These are phyloP conservation scores for Xyliphius kryptos DNA, from an alignment of 2,113 vertebrate species.

Conservation along the genomic window DNA sequence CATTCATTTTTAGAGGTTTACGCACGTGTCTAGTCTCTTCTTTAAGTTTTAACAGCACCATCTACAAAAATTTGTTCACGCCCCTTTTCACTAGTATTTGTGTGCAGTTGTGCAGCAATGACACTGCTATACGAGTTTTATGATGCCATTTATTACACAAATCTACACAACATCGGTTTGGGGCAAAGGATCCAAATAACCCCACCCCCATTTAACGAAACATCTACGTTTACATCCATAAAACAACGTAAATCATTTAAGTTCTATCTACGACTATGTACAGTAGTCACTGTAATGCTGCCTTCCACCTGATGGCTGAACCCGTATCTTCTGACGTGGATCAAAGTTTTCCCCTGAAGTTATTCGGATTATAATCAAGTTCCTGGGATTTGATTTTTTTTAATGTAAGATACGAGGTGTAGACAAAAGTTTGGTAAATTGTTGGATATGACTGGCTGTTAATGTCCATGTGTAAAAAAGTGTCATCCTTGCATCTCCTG, in stretches of 20 bases:
- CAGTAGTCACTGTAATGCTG: constrained; percentile 14
- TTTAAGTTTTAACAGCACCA: too few species aligned
- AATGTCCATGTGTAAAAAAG: too few species aligned
- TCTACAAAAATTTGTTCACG: too few species aligned
- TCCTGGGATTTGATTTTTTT: background rate
- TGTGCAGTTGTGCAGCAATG: constrained; percentile 18
- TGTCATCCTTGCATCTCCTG: too few species aligned
- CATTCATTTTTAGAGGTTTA: too few species aligned
- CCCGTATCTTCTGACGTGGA: constrained; percentile 14
- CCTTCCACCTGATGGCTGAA: constrained; percentile 1
- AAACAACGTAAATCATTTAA: constrained; percentile 24
- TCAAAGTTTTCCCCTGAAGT: constrained; percentile 6
- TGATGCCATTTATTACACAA: constrained; percentile 11
- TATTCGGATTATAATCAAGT: background rate
- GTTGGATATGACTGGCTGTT: too few species aligned
- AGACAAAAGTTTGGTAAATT: too few species aligned
- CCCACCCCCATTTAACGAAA: constrained; percentile 3
- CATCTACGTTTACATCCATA: constrained; percentile 32
- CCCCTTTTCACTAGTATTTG: background rate
- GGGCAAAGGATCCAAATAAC: constrained; percentile 5
- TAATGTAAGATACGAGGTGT: too few species aligned
- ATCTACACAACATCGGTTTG: constrained; percentile 11
- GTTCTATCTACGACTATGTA: constrained; percentile 7
- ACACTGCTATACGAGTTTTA: constrained; percentile 10
- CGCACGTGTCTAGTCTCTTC: too few species aligned